These are phyloP conservation scores for Oceanodroma leucorhoa DNA, from an alignment of 2,797 vertebrate species.

Conservation along the genomic window DNA sequence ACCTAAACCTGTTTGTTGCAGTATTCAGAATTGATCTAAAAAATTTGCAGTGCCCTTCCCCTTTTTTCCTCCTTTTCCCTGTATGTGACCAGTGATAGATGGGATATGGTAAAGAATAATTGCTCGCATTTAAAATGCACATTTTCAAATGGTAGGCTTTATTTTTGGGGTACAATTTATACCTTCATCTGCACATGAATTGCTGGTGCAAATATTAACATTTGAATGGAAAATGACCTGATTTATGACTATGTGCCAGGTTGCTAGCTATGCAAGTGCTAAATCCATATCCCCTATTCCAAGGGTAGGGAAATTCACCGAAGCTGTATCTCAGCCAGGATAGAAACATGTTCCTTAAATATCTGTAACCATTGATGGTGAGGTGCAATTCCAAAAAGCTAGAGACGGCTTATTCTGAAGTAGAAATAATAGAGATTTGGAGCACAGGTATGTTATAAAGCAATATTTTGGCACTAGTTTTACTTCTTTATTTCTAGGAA, in stretches of 20 bases:
- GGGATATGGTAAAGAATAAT: background rate
- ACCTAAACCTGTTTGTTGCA: background rate
- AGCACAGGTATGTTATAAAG: background rate
- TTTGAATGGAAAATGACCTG: slow-evolving; percentile 26
- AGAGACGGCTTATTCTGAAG: background rate
- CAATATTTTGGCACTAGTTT: background rate
- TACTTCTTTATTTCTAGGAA: background rate
- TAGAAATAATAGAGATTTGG: background rate
- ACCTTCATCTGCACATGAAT: slow-evolving; percentile 53
- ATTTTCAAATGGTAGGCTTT: slow-evolving; percentile 9
- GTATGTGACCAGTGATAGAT: background rate
- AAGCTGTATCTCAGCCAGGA: background rate
- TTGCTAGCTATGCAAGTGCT: background rate
- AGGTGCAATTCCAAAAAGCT: background rate
- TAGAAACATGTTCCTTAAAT: background rate
- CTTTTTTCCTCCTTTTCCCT: background rate
- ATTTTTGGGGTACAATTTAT: slow-evolving; percentile 18
- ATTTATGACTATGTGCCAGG: slow-evolving; percentile 6
- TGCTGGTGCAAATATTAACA: slow-evolving; percentile 44
- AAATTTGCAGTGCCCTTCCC: background rate
- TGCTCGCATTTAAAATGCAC: background rate
- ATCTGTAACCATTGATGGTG: background rate
- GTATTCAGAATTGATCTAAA: background rate
- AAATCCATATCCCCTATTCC: background rate
- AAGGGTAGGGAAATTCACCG: background rate